These are phyloP conservation scores for Tonatia bakeri DNA, from an alignment of 2,113 vertebrate species.

Conservation along the genomic window DNA sequence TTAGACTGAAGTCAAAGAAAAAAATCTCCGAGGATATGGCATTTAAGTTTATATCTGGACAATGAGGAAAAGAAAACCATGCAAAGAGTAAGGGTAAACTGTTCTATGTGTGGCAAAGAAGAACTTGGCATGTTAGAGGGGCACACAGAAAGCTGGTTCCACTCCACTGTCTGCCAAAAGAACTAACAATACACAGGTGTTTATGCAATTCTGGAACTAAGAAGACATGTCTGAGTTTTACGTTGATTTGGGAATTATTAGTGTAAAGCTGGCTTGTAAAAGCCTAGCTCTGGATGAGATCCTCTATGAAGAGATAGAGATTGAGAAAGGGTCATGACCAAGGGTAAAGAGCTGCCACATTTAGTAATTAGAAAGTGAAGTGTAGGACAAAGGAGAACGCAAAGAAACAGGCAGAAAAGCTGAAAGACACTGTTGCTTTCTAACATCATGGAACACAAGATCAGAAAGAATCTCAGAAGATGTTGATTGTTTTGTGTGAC, in stretches of 20 bases:
- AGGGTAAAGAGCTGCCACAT: background rate
- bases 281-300: background rate
- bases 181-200: background rate
- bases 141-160: background rate
- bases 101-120: background rate
- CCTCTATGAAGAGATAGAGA: background rate
- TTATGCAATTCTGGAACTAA: background rate
- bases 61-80: background rate
- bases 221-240: background rate
- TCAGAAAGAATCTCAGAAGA: background rate
- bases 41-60: background rate
- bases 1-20: background rate
- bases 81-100: background rate
- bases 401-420: background rate
- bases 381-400: background rate
- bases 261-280: background rate
- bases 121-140: background rate
- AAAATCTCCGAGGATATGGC: background rate
- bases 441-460: background rate
- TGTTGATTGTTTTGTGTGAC: background rate
- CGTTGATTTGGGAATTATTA: background rate
- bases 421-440: background rate
- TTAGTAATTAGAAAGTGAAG: background rate
- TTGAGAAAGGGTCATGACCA: background rate
- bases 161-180: background rate